phyloP scores from a whole-genome alignment of 2,797 vertebrate genomes.

The Alectoris magna region DNA sequence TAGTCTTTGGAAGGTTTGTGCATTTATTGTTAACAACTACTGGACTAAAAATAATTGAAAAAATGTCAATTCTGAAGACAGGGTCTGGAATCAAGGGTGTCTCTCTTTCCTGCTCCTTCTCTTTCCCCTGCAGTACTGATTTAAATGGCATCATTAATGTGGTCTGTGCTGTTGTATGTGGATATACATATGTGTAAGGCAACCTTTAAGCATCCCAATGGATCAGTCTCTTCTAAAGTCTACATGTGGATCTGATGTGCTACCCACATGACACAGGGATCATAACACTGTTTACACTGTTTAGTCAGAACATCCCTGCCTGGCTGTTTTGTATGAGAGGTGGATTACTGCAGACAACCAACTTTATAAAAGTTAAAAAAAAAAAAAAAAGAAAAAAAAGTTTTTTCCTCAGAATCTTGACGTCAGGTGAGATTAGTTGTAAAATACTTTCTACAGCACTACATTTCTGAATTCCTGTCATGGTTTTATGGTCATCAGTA shows the following conservation, averaged over 20 bases:
- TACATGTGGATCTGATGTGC: not conserved
- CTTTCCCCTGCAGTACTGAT: not conserved
- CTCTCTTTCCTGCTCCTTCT: not conserved
- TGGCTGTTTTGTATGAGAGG: not conserved
- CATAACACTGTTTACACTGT: not conserved
- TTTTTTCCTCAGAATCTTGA: not conserved
- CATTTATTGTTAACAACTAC: not conserved
- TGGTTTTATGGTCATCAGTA: no score
- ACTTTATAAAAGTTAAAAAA: not conserved
- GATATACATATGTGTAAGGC: not conserved
- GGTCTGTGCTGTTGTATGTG: not conserved
- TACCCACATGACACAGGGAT: no score
- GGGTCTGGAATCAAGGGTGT: not conserved
- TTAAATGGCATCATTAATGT: not conserved
- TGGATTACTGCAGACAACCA: not conserved
- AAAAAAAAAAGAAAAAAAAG: no score
- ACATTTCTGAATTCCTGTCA: not conserved
- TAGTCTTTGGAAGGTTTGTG: not conserved
- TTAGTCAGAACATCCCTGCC: not conserved
- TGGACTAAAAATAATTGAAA: not conserved
- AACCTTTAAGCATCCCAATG: not conserved
- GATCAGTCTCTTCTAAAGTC: not conserved
- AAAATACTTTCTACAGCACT: not conserved
- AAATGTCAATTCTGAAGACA: not conserved
- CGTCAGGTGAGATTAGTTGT: not conserved